phyloP scores from a whole-genome alignment of 2,888 invertebrate species.

The Helicoverpa assulta region DNA sequence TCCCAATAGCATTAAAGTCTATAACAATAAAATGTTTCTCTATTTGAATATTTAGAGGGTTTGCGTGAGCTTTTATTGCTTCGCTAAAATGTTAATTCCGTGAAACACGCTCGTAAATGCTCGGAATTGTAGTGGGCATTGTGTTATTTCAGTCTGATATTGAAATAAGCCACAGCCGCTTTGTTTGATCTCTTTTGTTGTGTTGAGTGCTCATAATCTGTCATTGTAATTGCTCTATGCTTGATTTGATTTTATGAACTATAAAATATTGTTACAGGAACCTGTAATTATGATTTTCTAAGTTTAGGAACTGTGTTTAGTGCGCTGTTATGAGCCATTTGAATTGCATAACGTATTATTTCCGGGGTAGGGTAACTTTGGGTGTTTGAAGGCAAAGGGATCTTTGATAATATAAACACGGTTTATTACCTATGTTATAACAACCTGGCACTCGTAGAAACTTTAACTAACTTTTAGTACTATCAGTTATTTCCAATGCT shows the following conservation, averaged over 20 bases:
- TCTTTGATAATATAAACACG: no score
- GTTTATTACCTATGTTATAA: no score
- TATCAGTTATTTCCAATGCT: background rate
- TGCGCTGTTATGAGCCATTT: constrained; percentile 28
- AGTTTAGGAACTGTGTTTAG: constrained; percentile 31
- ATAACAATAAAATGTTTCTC: constrained; percentile 72
- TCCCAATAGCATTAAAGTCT: constrained; percentile 65
- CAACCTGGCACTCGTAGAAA: no score
- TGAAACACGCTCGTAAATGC: constrained; percentile 81
- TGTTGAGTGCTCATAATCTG: constrained; percentile 63
- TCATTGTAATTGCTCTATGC: constrained; percentile 56
- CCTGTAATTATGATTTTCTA: constrained; percentile 20
- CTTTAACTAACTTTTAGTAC: no score
- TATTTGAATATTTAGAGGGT: constrained; percentile 77
- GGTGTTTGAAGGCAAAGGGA: background rate
- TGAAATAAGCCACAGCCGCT: constrained; percentile 73
- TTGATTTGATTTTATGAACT: constrained; percentile 52
- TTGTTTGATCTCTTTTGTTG: constrained; percentile 74
- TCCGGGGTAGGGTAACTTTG: background rate
- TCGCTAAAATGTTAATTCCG: constrained; percentile 83
- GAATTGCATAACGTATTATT: constrained; percentile 9
- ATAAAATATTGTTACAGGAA: constrained; percentile 40
- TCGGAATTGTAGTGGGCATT: constrained; percentile 75
- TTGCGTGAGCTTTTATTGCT: constrained; percentile 82
- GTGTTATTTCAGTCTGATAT: constrained; percentile 76